These are phyloP conservation scores for Pollenia amentaria DNA, from an alignment of 2,888 invertebrate species.

Conservation along the genomic window DNA sequence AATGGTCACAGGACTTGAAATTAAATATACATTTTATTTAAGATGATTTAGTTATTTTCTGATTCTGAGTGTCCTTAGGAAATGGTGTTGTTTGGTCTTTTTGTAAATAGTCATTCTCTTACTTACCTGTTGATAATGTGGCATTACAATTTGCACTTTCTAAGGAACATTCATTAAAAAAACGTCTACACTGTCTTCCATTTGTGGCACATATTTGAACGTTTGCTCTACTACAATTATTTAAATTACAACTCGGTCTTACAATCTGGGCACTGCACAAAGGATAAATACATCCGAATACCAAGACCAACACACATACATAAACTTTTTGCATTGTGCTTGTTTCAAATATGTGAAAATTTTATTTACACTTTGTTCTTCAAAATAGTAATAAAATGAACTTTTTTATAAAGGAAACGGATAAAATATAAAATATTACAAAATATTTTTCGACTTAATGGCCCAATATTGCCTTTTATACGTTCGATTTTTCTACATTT, in stretches of 20 bases:
- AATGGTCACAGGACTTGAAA: too few relatives aligned
- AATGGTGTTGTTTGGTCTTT: constrained; percentile 17
- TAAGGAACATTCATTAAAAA: constrained; percentile 61
- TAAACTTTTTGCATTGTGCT: constrained; percentile 49
- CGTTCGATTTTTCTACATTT: constrained; percentile 1
- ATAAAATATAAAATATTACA: constrained; percentile 58
- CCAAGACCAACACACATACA: constrained; percentile 31
- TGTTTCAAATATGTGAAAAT: background rate
- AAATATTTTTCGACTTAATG: constrained; percentile 59
- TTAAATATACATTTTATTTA: too few relatives aligned
- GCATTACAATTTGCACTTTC: constrained; percentile 65
- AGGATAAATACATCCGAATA: constrained; percentile 38
- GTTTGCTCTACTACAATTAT: constrained; percentile 52
- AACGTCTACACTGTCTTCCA: constrained; percentile 57
- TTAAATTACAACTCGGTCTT: constrained; percentile 43
- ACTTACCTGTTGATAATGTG: constrained; percentile 68
- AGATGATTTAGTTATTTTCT: too few relatives aligned
- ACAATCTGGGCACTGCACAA: constrained; percentile 21
- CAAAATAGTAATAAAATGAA: constrained; percentile 34
- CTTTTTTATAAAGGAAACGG: constrained; percentile 23
- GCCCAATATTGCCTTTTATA: constrained; percentile 48
- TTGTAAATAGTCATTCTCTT: background rate
- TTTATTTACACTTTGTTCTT: background rate
- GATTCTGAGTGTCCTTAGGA: background rate
- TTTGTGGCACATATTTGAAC: constrained; percentile 59